A percentile compares a stretch with the other conserved stretches of the same genome.
Evolutionary conservation across 2,888 invertebrate genomes (phyloP).

Genomic region (Drosophila trichaetosa): DNA sequence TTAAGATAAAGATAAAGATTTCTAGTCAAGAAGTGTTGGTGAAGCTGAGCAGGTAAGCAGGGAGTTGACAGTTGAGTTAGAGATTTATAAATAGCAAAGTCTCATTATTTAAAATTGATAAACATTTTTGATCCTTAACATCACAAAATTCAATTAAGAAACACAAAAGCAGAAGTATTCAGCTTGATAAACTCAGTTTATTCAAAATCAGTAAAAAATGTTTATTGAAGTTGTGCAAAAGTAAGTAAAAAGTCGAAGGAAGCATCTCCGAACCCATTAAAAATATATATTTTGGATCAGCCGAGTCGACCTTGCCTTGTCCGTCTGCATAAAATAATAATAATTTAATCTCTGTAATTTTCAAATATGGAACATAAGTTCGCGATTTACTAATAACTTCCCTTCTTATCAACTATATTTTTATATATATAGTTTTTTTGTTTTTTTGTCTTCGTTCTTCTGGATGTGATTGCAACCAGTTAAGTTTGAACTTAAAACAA

Average conservation of each 20-base stretch:
- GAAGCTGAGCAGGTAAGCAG: not conserved
- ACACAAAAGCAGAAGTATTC: not conserved
- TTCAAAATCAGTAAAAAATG: not conserved
- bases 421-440: not conserved
- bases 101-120: not conserved
- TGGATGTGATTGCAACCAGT: not conserved
- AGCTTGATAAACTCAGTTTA: no score
- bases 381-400: not conserved
- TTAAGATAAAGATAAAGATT: not conserved
- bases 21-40: not conserved
- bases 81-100: not conserved
- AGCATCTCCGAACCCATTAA: not conserved
- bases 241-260: not conserved
- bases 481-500: not conserved
- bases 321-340: not conserved
- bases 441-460: not conserved
- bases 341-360: fast-evolving
- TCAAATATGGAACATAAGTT: not conserved
- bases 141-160: not conserved
- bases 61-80: not conserved
- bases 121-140: not conserved
- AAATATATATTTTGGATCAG: not conserved
- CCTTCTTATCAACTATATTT: not conserved
- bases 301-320: no score
- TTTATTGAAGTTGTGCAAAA: not conserved